Evolutionary conservation across 2,888 invertebrate species (phyloP).

Genomic region (Acronicta leporina): DNA sequence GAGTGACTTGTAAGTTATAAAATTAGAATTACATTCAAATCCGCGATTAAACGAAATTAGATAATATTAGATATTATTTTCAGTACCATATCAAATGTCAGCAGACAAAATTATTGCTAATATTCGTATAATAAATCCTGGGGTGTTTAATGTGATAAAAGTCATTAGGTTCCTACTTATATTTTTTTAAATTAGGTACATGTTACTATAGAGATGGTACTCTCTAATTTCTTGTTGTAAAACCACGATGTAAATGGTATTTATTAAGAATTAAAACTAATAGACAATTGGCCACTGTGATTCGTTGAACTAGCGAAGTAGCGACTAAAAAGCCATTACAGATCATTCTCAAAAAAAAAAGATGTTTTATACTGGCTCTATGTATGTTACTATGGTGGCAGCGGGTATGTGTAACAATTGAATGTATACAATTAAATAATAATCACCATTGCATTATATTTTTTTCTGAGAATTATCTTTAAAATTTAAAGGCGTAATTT

Average conservation of each 20-base stretch:
- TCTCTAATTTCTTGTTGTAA: conserved; percentile 20
- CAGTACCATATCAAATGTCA: too few species aligned
- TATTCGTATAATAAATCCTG: conserved; percentile 32
- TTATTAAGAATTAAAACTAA: conserved; percentile 35
- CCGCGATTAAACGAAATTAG: not conserved
- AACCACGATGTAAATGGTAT: conserved; percentile 24
- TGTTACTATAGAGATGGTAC: too few species aligned
- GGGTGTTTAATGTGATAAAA: conserved; percentile 20
- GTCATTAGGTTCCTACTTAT: too few species aligned
- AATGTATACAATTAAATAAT: too few species aligned
- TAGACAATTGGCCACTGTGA: conserved; percentile 53
- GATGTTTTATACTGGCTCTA: not conserved
- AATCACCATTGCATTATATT: not conserved
- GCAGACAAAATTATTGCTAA: not conserved
- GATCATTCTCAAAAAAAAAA: conserved; percentile 12
- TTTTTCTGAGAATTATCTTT: conserved; percentile 17
- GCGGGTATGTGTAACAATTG: too few species aligned
- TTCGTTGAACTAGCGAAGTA: conserved; percentile 59
- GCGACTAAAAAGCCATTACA: conserved; percentile 34
- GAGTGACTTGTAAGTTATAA: conserved; percentile 2
- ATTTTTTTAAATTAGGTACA: too few species aligned
- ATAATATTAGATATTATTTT: not conserved
- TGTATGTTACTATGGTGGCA: too few species aligned
- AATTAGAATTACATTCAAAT: too few species aligned
- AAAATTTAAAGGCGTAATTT: conserved; percentile 4